Base-by-base conservation (phyloP, 2,888 invertebrate genomes). In the Molanna angustata region DNA sequence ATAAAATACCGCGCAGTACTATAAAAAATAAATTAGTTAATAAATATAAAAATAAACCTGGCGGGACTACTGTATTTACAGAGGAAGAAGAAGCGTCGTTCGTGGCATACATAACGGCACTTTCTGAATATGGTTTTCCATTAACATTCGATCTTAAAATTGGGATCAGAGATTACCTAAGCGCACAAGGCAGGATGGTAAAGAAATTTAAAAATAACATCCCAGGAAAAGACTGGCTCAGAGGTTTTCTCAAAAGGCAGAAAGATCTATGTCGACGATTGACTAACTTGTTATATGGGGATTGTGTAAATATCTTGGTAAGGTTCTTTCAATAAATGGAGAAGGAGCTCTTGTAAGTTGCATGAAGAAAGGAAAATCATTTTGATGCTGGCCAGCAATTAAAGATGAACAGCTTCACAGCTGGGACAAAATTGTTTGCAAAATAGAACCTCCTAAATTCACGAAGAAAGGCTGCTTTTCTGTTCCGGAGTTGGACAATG, bases 381-480 rank as follows among this genome's bases (percentile, higher is more conserved):
- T 35, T 35, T 35, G 35, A 14, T 14, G 13, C 35, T 35, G 35
- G 35, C 35, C 35, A 35, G 35, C 35, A 11, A 35, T 35, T n/a
- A 35, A 35, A 35, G 35, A 35, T 35, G 35, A 35, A n/a, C 35
- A 35, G 35, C 35, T 35, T 35, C 14, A 35, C 35, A 35, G 13
- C 14, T 35, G 35, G 35, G 35, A 35, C 35, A 35, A 35, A 35
- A 35, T 35, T 35, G 4, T 35, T 35, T 9, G 35, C 6, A 35
- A 35, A 35, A 35, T 35, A 4, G 35, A 35, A 35, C 13, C 35
- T 35, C 35, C 35, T 9, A 35, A 35, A n/a, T 35, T 35, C 13
- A 35, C 14, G 35, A 35, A 35, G 13, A 35, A 35, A n/a, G 35
- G 35, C 35, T 35, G 35, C 14, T 35, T 35, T 14, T 11, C 7